Conservation (phyloP, 2,113 vertebrate species). For the Zootoca vivipara region DNA sequence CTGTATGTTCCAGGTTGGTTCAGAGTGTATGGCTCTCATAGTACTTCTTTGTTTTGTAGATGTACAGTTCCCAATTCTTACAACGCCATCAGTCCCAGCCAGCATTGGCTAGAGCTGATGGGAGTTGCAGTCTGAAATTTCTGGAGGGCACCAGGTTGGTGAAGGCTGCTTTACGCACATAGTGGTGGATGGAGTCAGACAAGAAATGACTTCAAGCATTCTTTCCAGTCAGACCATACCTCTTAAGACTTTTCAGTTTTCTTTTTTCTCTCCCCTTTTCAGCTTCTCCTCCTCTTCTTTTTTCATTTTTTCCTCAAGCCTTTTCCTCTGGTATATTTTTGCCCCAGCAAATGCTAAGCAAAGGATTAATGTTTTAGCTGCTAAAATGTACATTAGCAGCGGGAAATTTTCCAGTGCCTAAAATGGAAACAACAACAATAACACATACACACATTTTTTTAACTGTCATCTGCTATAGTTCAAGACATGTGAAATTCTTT, state of each 20-base stretch:
- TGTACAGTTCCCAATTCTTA: too few species aligned
- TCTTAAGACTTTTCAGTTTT: slow-evolving; percentile 70
- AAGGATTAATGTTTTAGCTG: slow-evolving; percentile 90
- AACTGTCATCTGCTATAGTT: background rate
- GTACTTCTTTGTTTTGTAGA: too few species aligned
- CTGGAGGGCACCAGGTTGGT: too few species aligned
- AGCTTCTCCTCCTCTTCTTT: slow-evolving; percentile 69
- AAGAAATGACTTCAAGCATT: background rate
- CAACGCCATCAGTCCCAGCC: too few species aligned
- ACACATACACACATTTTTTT: background rate
- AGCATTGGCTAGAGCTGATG: too few species aligned
- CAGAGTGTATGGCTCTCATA: too few species aligned
- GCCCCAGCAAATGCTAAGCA: slow-evolving; percentile 90
- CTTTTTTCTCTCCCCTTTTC: slow-evolving; percentile 74
- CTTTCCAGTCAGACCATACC: slow-evolving; percentile 31
- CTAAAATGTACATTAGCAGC: slow-evolving; percentile 92
- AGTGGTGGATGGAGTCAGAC: too few species aligned
- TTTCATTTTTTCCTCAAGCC: slow-evolving; percentile 78
- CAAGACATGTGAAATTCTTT: background rate
- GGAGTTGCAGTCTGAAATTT: too few species aligned
- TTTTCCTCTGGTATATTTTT: slow-evolving; percentile 90
- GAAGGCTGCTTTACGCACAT: too few species aligned
- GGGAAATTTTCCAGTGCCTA: slow-evolving; percentile 91
- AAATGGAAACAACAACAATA: slow-evolving; percentile 26
- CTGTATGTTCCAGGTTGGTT: too few species aligned